phyloP scores from a whole-genome alignment of 2,888 invertebrate species.

The Philaethria dido region DNA sequence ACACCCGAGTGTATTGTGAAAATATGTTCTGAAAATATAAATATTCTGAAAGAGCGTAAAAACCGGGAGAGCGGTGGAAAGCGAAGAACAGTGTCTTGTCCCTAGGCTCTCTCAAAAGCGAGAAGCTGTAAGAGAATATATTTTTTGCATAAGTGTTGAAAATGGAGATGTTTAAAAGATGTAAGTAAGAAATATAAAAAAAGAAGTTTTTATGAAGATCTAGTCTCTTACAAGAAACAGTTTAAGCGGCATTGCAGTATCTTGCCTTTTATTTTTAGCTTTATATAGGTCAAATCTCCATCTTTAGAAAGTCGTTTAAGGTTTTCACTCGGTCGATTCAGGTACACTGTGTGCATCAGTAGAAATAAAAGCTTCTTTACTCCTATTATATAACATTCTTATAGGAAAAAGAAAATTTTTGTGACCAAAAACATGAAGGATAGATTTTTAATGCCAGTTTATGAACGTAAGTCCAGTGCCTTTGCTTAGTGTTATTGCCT shows the following conservation, averaged over 20 bases:
- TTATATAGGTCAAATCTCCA: slow-evolving; percentile 38
- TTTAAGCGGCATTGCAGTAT: slow-evolving; percentile 13
- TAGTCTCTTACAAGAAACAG: background rate
- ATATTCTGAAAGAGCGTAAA: too few species aligned
- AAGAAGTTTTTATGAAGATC: too few species aligned
- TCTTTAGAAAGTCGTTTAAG: slow-evolving; percentile 37
- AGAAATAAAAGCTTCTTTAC: slow-evolving; percentile 34
- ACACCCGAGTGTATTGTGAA: too few species aligned
- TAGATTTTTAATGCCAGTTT: slow-evolving; percentile 36
- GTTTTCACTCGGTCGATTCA: slow-evolving; percentile 36
- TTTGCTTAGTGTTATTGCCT: slow-evolving; percentile 18
- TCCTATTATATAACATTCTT: slow-evolving; percentile 29
- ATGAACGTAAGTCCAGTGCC: slow-evolving; percentile 18
- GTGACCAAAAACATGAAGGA: slow-evolving; percentile 28
- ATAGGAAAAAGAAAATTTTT: slow-evolving; percentile 29
- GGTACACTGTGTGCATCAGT: slow-evolving; percentile 23
- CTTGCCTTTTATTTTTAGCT: slow-evolving; percentile 26
- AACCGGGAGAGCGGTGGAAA: too few species aligned
- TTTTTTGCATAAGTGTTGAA: too few species aligned
- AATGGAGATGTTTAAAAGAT: too few species aligned
- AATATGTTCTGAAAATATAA: too few species aligned
- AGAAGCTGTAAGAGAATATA: too few species aligned
- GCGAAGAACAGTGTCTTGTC: too few species aligned
- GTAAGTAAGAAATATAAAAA: background rate
- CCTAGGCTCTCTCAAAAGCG: too few species aligned